phyloP scores from a whole-genome alignment of 1,140 invertebrate genomes.

The Onthophagus taurus region DNA sequence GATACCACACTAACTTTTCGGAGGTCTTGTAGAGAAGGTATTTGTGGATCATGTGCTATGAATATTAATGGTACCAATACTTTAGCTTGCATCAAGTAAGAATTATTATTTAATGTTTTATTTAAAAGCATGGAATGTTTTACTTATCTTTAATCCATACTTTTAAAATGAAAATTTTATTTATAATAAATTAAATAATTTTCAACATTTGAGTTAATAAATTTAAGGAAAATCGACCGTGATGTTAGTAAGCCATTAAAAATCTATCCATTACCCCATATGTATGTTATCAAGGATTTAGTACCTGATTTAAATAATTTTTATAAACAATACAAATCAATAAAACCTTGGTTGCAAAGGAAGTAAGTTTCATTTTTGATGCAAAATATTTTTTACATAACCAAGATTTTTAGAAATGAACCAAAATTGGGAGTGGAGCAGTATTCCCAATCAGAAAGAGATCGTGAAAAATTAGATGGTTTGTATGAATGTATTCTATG shows the following conservation, averaged over 20 bases:
- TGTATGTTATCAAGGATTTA: conserved; percentile 86
- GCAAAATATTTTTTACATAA: neutral
- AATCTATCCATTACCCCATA: conserved; percentile 83
- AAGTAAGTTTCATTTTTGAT: conserved; percentile 37
- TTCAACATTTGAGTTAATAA: too few relatives aligned
- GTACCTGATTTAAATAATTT: conserved; percentile 84
- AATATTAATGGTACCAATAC: conserved; percentile 96
- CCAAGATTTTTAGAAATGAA: conserved; percentile 36
- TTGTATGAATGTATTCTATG: conserved; percentile 92
- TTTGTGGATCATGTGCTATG: conserved; percentile 98
- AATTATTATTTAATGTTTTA: too few relatives aligned
- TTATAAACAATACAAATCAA: conserved; percentile 73
- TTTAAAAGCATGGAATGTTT: too few relatives aligned
- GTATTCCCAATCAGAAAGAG: conserved; percentile 55
- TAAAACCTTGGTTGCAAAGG: conserved; percentile 78
- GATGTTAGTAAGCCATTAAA: conserved; percentile 59
- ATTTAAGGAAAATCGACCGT: too few relatives aligned
- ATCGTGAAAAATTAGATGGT: conserved; percentile 65
- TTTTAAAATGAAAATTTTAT: too few relatives aligned
- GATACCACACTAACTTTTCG: conserved; percentile 95
- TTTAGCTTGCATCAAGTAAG: conserved; percentile 76
- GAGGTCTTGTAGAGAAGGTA: conserved; percentile 91
- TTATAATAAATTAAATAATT: too few relatives aligned
- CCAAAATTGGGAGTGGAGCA: conserved; percentile 45
- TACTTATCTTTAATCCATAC: too few relatives aligned